Evolutionary conservation across 2,113 vertebrate species (phyloP).

Genomic region (Pseudonaja textilis): DNA sequence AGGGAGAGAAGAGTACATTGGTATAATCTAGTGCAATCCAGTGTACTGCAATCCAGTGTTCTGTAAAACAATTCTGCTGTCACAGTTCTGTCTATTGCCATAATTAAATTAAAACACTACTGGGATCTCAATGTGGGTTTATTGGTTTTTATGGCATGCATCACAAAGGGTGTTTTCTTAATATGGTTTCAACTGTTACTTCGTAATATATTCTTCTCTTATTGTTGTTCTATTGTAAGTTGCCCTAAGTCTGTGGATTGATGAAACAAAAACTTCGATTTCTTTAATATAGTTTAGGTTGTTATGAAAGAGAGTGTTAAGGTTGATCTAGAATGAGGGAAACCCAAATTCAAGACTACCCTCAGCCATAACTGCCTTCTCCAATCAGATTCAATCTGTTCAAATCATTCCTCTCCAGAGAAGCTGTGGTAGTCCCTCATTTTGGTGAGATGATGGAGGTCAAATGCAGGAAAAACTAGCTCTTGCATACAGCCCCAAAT

Average conservation of each 20-base stretch:
- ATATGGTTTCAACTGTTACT: not conserved
- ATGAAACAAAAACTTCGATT: not conserved
- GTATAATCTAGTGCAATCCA: not conserved
- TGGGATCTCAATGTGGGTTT: not conserved
- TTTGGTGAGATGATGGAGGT: not conserved
- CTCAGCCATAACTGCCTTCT: not conserved
- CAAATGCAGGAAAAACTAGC: not conserved
- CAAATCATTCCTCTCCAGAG: not conserved
- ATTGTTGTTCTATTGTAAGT: not conserved
- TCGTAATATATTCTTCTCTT: not conserved
- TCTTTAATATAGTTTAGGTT: not conserved
- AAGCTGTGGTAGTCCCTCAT: not conserved
- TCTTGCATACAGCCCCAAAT: not conserved
- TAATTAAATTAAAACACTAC: not conserved
- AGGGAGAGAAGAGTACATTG: not conserved
- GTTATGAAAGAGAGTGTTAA: not conserved
- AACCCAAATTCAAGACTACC: not conserved
- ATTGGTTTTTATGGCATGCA: not conserved
- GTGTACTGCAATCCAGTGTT: not conserved
- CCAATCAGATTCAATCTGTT: not conserved
- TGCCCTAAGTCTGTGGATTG: not conserved
- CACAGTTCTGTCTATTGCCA: too few species aligned
- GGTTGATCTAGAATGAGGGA: not conserved
- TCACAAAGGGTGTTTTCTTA: not conserved
- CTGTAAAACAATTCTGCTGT: not conserved